Evolutionary conservation across 2,113 vertebrate genomes (phyloP).

Genomic region (Phalacrocorax carbo): DNA sequence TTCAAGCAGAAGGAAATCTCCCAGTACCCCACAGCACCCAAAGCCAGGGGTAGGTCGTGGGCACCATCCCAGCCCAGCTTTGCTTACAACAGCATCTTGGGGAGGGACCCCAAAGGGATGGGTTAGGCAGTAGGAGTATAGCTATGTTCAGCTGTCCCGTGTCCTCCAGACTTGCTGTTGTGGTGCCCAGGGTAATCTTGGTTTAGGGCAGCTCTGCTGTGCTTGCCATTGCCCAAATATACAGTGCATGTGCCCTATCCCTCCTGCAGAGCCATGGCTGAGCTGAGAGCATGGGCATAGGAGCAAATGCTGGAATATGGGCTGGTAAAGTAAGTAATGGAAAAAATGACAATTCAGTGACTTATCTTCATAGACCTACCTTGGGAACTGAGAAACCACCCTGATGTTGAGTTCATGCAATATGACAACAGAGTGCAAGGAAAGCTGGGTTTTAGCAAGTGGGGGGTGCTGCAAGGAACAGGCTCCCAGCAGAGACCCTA

Average conservation of each 20-base stretch:
- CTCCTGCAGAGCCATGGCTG: background rate
- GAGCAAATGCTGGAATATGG: background rate
- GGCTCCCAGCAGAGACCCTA: background rate
- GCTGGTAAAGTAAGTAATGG: background rate
- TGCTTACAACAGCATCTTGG: background rate
- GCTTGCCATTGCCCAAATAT: background rate
- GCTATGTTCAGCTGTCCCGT: background rate
- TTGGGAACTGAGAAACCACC: background rate
- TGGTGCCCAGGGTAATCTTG: background rate
- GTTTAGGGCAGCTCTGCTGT: background rate
- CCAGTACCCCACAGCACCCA: rapidly evolving
- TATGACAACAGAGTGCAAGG: background rate
- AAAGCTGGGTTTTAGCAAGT: background rate
- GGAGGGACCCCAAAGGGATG: background rate
- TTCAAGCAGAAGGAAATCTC: background rate
- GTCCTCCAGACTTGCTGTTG: background rate
- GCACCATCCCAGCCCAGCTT: background rate
- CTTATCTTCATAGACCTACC: background rate
- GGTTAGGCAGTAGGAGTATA: background rate
- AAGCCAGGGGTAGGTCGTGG: background rate
- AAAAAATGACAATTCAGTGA: background rate
- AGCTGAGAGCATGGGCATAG: rapidly evolving
- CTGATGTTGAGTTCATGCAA: background rate
- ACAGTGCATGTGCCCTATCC: background rate
- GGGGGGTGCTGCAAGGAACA: background rate